Evolutionary conservation across 1,140 invertebrate species (phyloP).

Genomic region (Drosophila sp.): DNA sequence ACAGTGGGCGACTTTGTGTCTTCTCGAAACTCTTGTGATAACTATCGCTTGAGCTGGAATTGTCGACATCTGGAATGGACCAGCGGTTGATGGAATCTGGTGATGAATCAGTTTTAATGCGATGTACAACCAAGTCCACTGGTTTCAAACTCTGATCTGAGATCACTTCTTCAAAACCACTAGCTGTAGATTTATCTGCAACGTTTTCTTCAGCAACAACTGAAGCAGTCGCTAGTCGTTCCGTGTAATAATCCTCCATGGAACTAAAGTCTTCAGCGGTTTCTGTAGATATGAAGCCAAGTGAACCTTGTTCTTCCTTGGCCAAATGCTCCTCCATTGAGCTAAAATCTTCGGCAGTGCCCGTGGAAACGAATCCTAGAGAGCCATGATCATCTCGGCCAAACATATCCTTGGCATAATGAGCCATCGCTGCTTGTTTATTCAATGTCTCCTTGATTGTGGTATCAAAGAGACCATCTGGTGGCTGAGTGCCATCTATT

Average conservation of each 20-base stretch:
- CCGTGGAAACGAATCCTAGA: conserved; percentile 75
- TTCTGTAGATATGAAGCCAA: conserved; percentile 78
- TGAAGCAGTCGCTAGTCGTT: conserved; percentile 66
- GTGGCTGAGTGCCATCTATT: conserved; percentile 61
- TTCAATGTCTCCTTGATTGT: conserved; percentile 73
- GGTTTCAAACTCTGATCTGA: conserved; percentile 73
- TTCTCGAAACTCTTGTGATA: conserved; percentile 95
- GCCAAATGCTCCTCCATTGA: conserved; percentile 74
- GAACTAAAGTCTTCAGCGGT: conserved; percentile 81
- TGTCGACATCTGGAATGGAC: conserved; percentile 89
- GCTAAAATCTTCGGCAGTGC: conserved; percentile 75
- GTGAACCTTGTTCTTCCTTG: conserved; percentile 74
- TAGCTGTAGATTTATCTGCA: conserved; percentile 61
- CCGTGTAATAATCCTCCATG: conserved; percentile 81
- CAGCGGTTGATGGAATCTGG: conserved; percentile 86
- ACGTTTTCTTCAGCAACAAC: conserved; percentile 59
- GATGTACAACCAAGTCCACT: conserved; percentile 81
- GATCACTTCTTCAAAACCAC: conserved; percentile 66
- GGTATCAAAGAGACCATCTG: conserved; percentile 67
- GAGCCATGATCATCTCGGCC: conserved; percentile 72
- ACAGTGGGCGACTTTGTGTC: conserved; percentile 92
- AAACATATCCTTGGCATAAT: conserved; percentile 67
- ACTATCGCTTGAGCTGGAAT: conserved; percentile 94
- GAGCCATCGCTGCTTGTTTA: conserved; percentile 71
- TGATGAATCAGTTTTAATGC: conserved; percentile 86